phyloP scores from a whole-genome alignment of 2,888 invertebrate genomes.

The Apamea sordens region DNA sequence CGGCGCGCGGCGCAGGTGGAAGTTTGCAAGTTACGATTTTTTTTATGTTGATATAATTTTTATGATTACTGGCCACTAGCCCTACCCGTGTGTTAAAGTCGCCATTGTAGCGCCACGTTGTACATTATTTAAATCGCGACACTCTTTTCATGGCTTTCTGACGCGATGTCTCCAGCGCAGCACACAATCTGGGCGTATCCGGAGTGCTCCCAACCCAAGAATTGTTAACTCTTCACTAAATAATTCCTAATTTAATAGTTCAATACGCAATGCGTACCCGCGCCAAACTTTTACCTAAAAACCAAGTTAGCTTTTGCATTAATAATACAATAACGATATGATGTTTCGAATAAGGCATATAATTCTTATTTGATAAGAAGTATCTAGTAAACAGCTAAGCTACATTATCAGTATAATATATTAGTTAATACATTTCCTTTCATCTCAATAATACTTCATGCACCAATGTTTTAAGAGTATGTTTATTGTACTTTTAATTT shows the following conservation, averaged over 20 bases:
- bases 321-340: conserved; percentile 89
- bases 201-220: no score
- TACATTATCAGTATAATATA: conserved; percentile 68
- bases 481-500: conserved; percentile 70
- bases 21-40: no score
- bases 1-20: no score
- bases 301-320: conserved; percentile 78
- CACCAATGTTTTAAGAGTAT: conserved; percentile 69
- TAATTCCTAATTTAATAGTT: conserved; percentile 5
- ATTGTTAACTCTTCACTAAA: not conserved
- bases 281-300: conserved; percentile 16
- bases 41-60: no score
- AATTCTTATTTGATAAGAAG: conserved; percentile 89
- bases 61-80: no score
- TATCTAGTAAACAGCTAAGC: conserved; percentile 77
- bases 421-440: conserved; percentile 60
- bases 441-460: conserved; percentile 69
- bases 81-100: no score
- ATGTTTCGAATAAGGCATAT: conserved; percentile 88
- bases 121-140: not conserved
- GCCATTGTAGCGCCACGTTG: no score
- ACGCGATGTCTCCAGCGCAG: not conserved
- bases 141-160: not conserved
- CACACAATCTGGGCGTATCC: not conserved
- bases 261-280: conserved; percentile 41